Base-by-base conservation (phyloP, 2,888 invertebrate species). In the Polyommatus iphigenia region DNA sequence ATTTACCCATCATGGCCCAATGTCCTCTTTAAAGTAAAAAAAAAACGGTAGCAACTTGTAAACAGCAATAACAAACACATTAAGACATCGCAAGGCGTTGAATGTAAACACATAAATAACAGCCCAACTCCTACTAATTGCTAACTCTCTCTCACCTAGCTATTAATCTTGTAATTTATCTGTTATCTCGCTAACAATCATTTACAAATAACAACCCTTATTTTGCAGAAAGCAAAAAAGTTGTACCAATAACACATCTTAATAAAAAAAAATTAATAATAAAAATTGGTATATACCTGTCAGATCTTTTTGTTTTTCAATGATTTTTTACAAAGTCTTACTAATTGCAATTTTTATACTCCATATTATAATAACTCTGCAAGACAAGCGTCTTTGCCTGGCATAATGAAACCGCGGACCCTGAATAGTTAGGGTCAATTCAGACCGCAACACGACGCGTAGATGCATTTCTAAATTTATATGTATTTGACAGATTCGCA, bases 61-160 rank as follows among this genome's bases (percentile, higher is more conserved):
- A 77, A 29, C 71, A 15, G 15, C 54, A 32, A 59, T 15, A 54
- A 73, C 79, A 80, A 80, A 82, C 79, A 80, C 81, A 80, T 82
- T 80, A 79, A 79, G 77, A 77, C 79, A 73, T 81, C 81, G 75
- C 80, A 79, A 81, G 78, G 79, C 78, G 82, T 81, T 78, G 54
- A 78, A 82, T 81, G 84, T 83, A 85, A 85, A 84, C 84, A 85
- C 85, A 85, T 85, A 85, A 84, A 85, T 84, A 83, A 79, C 77
- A 78, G 76, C 80, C 78, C 79, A 82, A 79, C 82, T 81, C 81
- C 81, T 80, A 80, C 80, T 85, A 85, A 85, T 85, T 85, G 84
- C 83, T 78, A 81, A 83, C 83, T 83, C 81, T 79, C 81, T 81
- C 82, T 83, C 83, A 83, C 83, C 82, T 84, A 84, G 82, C 83